Evolutionary conservation across 2,888 invertebrate species (phyloP), one percentile per base, ranked within the genome.

Genomic region (Horisme vitalbata): DNA sequence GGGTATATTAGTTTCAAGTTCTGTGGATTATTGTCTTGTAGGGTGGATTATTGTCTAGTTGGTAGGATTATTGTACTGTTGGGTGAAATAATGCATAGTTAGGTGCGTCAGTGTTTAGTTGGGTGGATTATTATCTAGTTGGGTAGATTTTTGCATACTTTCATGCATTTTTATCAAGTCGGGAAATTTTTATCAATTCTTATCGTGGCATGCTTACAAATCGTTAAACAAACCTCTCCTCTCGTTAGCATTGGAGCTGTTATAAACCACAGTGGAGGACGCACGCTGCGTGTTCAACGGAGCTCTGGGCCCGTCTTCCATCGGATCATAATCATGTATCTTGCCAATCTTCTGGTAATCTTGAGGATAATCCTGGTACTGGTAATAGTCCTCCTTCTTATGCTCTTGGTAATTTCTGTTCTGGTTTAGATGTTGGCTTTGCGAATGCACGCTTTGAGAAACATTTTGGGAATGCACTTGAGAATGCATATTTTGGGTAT

Each of bases 191-290:
- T 7, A 3, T 27, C 9, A 2, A 9, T 24, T 24, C 2, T 24
- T 9, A 24, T 3, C 9, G 4, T 24, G 1, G 15, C 31, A 41
- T 41, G 39, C 39, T 11, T 23, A 26, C 6, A 26, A 32, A 10
- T 14, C 1, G 14, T 10, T 1, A 4, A 10, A 74, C 81, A 68
- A 72, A 86, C 86, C 86, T 84, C 83, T 46, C 27, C 59, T 79
- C 47, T 88, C 86, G 49, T 66, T 48, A 6, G 12, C 5, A 12
- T 38, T 79, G 36, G 85, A 83, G 67, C 86, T 76, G 63, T 96
- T 96, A 81, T 96, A 97, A 68, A 97, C 96, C 57, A 97, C 91
- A 11, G 96, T 96, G 37, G 96, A 95, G 2, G 95, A 94, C 64
- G 94, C 94, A 63, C 95, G 90, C 50, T 94, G 93, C 3, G 95